Base-by-base conservation (phyloP, 2,113 vertebrate species). In the Solea solea region DNA sequence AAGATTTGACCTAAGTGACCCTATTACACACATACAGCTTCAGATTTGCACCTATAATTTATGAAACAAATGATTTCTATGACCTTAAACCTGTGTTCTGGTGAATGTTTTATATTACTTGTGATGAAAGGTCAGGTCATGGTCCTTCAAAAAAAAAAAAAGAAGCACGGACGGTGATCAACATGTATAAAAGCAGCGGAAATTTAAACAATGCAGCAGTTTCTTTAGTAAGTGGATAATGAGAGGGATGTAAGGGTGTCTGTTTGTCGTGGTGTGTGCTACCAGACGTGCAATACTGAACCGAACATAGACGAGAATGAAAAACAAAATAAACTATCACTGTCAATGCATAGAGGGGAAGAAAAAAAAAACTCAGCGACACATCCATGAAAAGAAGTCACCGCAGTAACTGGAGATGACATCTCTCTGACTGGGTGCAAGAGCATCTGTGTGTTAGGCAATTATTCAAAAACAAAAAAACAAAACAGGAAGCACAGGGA, bases 1-100 rank as follows among this genome's bases (percentile, higher is more conserved):
- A 94, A 87, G 83, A 85, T 94, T 94, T 94, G 92, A 90, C 81
- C 91, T 81, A 86, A 10, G 85, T 87, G 83, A 88, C 92, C 93
- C 92, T 93, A 91, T 95, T 95, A 94, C 91, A 90, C 88, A 94
- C 83, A 88, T 69, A 91, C 72, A 94, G 93, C 86, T 86, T 88
- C 81, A 89, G 89, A 93, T 81, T 72, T 84, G 72, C 89, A 84
- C 72, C 85, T 92, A 86, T 92, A 91, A 94, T 95, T 92, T 93
- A 92, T 90, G 85, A 91, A 91, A 93, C 88, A 91, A 94, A 92
- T 91, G 91, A 94, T 63, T 64, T 67, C 25, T 10, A 25, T 28
- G 61, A 85, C 78, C 82, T 86, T 48, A 94, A 94, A 80, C 82
- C 80, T 90, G 75, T 88, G 88, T 92, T 90, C 92, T 87, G 85